phyloP scores from a whole-genome alignment of 2,797 vertebrate genomes.

The Chiroxiphia lanceolata region DNA sequence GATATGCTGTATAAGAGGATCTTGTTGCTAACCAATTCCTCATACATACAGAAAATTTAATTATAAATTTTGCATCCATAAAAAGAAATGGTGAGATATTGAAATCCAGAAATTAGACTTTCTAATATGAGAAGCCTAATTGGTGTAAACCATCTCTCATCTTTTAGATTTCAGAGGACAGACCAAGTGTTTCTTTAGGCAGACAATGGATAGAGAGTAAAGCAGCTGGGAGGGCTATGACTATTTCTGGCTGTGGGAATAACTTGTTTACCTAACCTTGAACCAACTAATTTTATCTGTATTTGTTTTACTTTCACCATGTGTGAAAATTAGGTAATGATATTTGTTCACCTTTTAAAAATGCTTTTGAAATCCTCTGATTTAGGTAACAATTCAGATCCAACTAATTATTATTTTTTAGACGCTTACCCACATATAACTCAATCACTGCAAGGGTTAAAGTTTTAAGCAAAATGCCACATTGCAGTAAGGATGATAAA shows the following conservation, averaged over 20 bases:
- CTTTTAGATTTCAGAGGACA: not conserved
- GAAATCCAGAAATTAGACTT: not conserved
- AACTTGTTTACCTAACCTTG: conserved; percentile 15
- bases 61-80: not conserved
- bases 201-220: not conserved
- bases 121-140: not conserved
- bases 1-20: not conserved
- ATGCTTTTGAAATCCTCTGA: conserved; percentile 25
- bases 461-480: not conserved
- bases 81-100: not conserved
- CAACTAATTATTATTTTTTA: not conserved
- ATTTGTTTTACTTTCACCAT: conserved; percentile 36
- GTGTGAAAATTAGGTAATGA: conserved; percentile 51
- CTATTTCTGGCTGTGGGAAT: conserved; percentile 44
- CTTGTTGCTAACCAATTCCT: not conserved
- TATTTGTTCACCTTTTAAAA: conserved; percentile 18
- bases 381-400: not conserved
- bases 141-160: not conserved
- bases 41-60: not conserved
- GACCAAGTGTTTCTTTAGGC: not conserved
- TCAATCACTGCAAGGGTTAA: not conserved
- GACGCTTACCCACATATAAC: not conserved
- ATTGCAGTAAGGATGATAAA: not conserved
- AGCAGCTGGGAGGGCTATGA: not conserved
- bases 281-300: conserved; percentile 41